Percentiles rank a stretch among this genome's conserved stretches.
These are phyloP conservation scores for Trichomycterus rosablanca DNA, from an alignment of 2,113 vertebrate genomes.

Conservation along the genomic window DNA sequence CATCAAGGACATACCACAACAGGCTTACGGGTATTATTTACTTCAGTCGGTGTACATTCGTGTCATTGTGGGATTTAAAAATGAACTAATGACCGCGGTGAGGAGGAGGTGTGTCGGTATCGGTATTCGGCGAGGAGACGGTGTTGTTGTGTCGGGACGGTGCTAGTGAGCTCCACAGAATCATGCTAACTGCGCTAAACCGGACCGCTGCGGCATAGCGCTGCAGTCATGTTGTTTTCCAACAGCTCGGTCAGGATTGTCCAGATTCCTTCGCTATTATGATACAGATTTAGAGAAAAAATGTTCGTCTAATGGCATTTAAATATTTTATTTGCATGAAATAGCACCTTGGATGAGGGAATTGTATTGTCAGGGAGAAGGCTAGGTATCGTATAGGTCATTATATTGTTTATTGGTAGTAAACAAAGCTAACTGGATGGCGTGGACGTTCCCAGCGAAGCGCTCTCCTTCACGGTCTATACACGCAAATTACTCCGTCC, in stretches of 20 bases:
- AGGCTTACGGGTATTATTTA: too few relatives aligned
- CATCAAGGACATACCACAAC: constrained; percentile 6
- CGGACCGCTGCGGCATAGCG: not conserved
- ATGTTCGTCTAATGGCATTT: too few relatives aligned
- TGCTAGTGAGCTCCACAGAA: not conserved
- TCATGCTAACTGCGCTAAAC: constrained; percentile 25
- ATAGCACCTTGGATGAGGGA: too few relatives aligned
- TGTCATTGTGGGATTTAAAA: not conserved
- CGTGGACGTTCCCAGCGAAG: not conserved
- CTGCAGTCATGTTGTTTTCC: constrained; percentile 2
- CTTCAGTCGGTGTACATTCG: not conserved
- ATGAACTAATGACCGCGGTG: not conserved
- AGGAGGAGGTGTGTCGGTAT: not conserved
- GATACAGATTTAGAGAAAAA: too few relatives aligned
- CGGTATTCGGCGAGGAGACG: not conserved
- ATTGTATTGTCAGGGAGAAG: too few relatives aligned
- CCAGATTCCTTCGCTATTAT: too few relatives aligned
- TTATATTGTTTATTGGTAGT: too few relatives aligned
- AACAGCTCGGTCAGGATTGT: too few relatives aligned
- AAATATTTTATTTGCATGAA: too few relatives aligned
- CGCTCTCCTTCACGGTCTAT: not conserved
- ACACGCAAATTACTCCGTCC: not conserved
- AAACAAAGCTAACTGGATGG: too few relatives aligned
- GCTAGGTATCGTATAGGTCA: too few relatives aligned
- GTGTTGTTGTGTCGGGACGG: constrained; percentile 3